phyloP scores from a whole-genome alignment of 1,140 invertebrate species.

The Aphis craccivora region DNA sequence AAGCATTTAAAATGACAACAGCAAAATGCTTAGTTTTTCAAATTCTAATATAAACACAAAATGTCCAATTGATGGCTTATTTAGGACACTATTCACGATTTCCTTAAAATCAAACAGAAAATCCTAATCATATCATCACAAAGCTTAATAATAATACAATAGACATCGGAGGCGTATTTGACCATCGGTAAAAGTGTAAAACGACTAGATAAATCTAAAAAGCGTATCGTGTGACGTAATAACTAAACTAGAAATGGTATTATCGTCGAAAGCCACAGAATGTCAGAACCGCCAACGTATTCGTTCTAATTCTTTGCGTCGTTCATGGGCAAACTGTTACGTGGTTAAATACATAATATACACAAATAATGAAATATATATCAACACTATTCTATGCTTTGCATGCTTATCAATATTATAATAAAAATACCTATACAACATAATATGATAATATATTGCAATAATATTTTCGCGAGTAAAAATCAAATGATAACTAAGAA shows the following conservation, averaged over 20 bases:
- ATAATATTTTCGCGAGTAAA: not conserved
- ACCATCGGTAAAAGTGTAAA: not conserved
- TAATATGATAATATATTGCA: too few relatives aligned
- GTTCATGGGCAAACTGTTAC: not conserved
- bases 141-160: not conserved
- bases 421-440: too few relatives aligned
- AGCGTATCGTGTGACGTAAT: not conserved
- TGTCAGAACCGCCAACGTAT: not conserved
- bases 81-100: not conserved
- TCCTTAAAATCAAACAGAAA: not conserved
- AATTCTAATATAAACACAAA: not conserved
- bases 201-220: not conserved
- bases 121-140: not conserved
- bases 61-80: not conserved
- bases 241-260: not conserved
- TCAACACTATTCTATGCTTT: too few relatives aligned
- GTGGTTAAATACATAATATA: too few relatives aligned
- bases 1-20: not conserved
- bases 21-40: not conserved
- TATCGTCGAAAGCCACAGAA: not conserved
- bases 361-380: not conserved
- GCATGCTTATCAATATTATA: not conserved
- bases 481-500: not conserved
- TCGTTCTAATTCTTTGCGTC: constrained; percentile 1
- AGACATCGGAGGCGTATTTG: not conserved